phyloP scores from a whole-genome alignment of 2,888 invertebrate species.

The Zygogramma bicolorata region DNA sequence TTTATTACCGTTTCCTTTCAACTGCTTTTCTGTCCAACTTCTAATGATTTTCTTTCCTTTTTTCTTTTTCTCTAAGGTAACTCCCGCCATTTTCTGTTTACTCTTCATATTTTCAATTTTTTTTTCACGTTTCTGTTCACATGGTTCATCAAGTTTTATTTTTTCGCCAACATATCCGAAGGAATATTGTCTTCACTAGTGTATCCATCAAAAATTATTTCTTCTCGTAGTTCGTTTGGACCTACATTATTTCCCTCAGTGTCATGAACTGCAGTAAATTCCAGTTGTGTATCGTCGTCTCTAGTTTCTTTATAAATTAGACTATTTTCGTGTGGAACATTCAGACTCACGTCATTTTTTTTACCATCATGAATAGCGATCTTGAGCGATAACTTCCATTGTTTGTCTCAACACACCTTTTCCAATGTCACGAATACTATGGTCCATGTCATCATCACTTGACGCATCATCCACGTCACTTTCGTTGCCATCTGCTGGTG shows the following conservation, averaged over 20 bases:
- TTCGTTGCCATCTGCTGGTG: conserved; percentile 19
- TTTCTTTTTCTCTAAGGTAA: too few relatives aligned
- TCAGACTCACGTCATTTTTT: background rate
- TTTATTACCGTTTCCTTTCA: too few relatives aligned
- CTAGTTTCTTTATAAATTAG: background rate
- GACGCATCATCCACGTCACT: conserved; percentile 11
- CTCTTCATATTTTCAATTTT: background rate
- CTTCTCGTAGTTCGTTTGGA: background rate
- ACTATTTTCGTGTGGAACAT: background rate
- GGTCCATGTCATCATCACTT: conserved; percentile 15
- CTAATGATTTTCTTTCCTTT: background rate
- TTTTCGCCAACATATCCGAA: background rate
- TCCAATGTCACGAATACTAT: conserved; percentile 19
- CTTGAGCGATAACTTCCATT: conserved; percentile 12
- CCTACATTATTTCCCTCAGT: background rate
- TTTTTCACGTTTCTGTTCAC: background rate
- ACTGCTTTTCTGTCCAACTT: background rate
- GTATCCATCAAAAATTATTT: background rate
- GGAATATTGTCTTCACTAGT: background rate
- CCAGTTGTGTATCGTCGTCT: background rate
- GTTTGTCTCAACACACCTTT: conserved; percentile 21
- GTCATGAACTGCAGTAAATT: background rate
- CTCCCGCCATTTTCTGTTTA: background rate
- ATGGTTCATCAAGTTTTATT: background rate
- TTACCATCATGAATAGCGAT: background rate